Evolutionary conservation across 2,888 invertebrate species (phyloP).

Genomic region (Acleris sparsana): DNA sequence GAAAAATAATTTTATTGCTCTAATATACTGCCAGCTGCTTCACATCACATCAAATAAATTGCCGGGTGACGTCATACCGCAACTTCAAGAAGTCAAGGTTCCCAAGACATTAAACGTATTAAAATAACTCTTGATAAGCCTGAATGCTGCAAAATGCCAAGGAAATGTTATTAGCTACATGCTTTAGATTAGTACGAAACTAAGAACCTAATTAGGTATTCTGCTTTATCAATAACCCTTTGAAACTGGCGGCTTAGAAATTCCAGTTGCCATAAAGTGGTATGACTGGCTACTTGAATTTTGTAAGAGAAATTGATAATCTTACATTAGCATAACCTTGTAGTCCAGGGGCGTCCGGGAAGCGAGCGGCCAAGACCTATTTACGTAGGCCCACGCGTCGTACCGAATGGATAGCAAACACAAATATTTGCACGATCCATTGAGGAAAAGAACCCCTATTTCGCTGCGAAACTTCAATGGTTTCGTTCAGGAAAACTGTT

Average conservation of each 20-base stretch:
- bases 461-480: background rate
- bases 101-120: constrained; percentile 34
- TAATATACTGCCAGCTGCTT: constrained; percentile 38
- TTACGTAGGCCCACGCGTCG: constrained; percentile 53
- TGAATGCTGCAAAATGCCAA: constrained; percentile 37
- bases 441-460: constrained; percentile 35
- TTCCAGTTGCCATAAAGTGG: background rate
- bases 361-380: constrained; percentile 57
- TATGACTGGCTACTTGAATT: background rate
- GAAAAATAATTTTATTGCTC: constrained; percentile 23
- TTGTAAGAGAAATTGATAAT: constrained; percentile 39
- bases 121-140: constrained; percentile 28
- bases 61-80: constrained; percentile 36
- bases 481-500: background rate
- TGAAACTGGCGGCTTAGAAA: background rate
- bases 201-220: constrained; percentile 1
- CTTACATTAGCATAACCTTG: constrained; percentile 44
- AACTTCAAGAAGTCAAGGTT: constrained; percentile 42
- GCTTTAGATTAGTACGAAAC: background rate
- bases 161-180: constrained; percentile 32
- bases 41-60: constrained; percentile 33
- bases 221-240: background rate
- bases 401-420: constrained; percentile 58
- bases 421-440: constrained; percentile 45
- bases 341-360: constrained; percentile 43